Evolutionary conservation across 2,888 invertebrate genomes (phyloP).

Genomic region (Andrena praecox): DNA sequence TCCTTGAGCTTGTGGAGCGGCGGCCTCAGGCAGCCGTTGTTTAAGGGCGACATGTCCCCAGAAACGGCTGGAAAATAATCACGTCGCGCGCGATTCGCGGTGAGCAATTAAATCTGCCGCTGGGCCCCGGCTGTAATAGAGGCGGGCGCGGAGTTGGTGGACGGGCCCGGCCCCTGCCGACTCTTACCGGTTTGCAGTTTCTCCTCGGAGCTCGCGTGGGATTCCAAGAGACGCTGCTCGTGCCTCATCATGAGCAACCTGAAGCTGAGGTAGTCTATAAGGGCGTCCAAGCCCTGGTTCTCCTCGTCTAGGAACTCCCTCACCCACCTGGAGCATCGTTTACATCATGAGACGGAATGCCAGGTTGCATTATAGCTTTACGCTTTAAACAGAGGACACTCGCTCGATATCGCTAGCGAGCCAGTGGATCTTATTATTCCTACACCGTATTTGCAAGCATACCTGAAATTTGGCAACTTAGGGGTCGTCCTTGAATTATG

Average conservation of each 20-base stretch:
- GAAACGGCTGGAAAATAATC: slow-evolving; percentile 69
- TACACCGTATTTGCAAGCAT: too few species aligned
- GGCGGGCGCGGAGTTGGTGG: neutral
- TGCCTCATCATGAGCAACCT: slow-evolving; percentile 97
- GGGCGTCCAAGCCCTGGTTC: slow-evolving; percentile 97
- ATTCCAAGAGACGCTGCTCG: slow-evolving; percentile 93
- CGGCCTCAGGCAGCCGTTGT: slow-evolving; percentile 85
- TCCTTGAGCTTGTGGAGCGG: slow-evolving; percentile 88
- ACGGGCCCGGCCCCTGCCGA: neutral
- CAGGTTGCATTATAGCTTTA: neutral
- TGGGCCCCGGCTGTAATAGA: neutral
- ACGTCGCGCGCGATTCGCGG: neutral
- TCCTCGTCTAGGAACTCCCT: slow-evolving; percentile 98
- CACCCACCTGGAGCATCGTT: slow-evolving; percentile 92
- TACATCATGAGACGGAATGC: neutral
- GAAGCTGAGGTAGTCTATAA: slow-evolving; percentile 99
- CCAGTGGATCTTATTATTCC: too few species aligned
- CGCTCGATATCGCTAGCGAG: too few species aligned
- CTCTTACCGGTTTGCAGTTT: slow-evolving; percentile 86
- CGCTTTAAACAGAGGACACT: neutral
- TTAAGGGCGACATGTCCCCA: slow-evolving; percentile 80
- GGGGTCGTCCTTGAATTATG: too few species aligned
- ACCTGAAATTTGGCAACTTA: too few species aligned
- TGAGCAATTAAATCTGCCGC: slow-evolving; percentile 7
- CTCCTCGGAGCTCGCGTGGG: slow-evolving; percentile 91